phyloP scores from a whole-genome alignment of 2,797 vertebrate genomes.

The Enteromius paludinosus region DNA sequence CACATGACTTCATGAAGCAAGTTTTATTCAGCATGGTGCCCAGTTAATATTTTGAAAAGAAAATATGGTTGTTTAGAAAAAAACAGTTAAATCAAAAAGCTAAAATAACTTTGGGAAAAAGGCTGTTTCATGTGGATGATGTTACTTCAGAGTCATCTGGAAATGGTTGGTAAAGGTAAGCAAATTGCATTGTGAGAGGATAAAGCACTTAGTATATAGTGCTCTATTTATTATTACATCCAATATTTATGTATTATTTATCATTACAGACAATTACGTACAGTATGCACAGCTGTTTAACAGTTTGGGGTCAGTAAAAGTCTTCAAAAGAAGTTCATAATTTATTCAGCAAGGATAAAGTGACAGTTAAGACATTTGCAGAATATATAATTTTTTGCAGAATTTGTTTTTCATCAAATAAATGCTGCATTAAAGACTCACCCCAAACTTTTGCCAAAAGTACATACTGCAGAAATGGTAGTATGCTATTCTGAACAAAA shows the following conservation, averaged over 20 bases:
- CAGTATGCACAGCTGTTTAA: background rate
- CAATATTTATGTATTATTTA: no score
- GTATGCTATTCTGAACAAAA: background rate
- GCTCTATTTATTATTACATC: background rate
- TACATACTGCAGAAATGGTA: background rate
- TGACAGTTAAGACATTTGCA: background rate
- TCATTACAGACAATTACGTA: no score
- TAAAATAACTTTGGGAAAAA: background rate
- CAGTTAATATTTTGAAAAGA: background rate
- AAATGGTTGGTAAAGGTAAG: background rate
- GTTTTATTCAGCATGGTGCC: background rate
- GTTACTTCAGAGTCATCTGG: background rate
- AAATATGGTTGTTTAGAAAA: background rate
- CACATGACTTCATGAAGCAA: background rate
- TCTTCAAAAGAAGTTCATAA: background rate
- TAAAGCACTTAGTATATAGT: background rate
- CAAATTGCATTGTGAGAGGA: constrained; percentile 1
- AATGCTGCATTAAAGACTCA: background rate
- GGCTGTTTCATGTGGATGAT: background rate
- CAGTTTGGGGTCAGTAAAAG: background rate
- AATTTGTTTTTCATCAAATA: background rate
- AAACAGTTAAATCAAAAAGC: background rate
- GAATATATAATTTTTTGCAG: background rate
- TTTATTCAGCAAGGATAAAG: background rate
- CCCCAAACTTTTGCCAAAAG: background rate